These are phyloP conservation scores for Mormyrus proboscirostris DNA, from an alignment of 2,797 vertebrate species.

Conservation along the genomic window DNA sequence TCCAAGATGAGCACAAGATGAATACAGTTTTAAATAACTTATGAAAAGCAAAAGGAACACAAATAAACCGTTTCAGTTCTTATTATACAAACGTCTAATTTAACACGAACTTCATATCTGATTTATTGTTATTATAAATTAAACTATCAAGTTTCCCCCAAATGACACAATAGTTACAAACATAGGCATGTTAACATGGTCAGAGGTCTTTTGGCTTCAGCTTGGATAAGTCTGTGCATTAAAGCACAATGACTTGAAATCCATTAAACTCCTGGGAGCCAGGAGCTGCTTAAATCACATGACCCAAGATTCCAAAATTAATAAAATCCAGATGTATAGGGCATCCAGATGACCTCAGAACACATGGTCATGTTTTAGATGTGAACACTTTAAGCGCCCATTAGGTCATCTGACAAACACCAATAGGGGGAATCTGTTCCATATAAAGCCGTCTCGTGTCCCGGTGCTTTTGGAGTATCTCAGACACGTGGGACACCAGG, in stretches of 20 bases:
- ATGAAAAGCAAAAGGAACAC: neutral
- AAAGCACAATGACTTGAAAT: neutral
- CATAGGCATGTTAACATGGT: neutral
- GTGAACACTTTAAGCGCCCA: neutral
- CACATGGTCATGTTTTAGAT: constrained; percentile 55
- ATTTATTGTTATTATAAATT: neutral
- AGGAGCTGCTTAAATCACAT: constrained; percentile 3
- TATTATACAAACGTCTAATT: neutral
- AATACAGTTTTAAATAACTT: neutral
- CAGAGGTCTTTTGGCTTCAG: neutral
- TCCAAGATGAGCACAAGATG: neutral
- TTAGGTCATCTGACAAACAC: neutral
- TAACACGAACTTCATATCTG: neutral
- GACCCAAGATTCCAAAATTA: neutral
- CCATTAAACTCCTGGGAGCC: neutral
- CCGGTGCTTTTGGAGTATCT: neutral
- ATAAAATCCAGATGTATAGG: constrained; percentile 1
- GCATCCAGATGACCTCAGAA: constrained; percentile 62
- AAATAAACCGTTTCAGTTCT: neutral
- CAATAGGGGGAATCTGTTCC: neutral
- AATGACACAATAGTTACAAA: neutral
- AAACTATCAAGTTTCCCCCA: neutral
- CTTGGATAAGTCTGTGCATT: neutral
- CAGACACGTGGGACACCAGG: neutral
- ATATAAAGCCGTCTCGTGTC: neutral